Conservation (phyloP, 2,797 vertebrate genomes). For the Dicrostonyx torquatus region DNA sequence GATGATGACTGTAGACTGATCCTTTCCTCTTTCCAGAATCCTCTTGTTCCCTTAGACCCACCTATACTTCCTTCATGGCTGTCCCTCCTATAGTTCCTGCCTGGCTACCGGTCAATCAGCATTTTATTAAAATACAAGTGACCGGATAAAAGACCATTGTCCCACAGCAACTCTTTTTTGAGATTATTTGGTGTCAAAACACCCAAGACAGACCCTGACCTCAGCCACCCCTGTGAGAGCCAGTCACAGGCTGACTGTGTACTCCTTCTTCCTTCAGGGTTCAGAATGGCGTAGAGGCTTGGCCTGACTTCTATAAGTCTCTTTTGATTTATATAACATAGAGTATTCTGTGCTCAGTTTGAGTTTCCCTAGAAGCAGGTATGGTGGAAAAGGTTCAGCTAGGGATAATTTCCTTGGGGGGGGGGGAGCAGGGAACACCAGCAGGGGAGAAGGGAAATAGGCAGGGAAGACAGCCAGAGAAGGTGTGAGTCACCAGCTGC, state of each 20-base stretch:
- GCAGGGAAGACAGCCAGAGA: not conserved
- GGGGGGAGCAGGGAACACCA: not conserved
- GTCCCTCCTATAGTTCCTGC: too few relatives aligned
- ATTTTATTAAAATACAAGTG: too few relatives aligned
- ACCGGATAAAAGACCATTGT: too few relatives aligned
- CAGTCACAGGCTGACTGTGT: not conserved
- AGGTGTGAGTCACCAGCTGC: not conserved
- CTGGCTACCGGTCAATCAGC: too few relatives aligned
- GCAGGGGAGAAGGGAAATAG: not conserved
- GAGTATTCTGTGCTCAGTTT: conserved; percentile 5
- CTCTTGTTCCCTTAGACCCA: too few relatives aligned
- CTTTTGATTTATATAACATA: not conserved
- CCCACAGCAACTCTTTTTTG: not conserved
- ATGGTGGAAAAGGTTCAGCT: conserved; percentile 36
- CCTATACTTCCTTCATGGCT: too few relatives aligned
- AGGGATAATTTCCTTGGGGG: conserved; percentile 27
- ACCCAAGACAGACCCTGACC: not conserved
- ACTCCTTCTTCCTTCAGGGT: not conserved
- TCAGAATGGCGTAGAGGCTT: not conserved
- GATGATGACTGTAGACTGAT: too few relatives aligned
- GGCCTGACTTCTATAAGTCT: not conserved
- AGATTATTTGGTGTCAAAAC: not conserved
- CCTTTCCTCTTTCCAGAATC: too few relatives aligned
- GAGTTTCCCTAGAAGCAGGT: conserved; percentile 18
- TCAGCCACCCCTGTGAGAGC: not conserved